A percentile compares a stretch with the other conserved stretches of the same genome.
These are phyloP conservation scores for Hyperoodon ampullatus DNA, from an alignment of 2,113 vertebrate genomes.

Conservation along the genomic window DNA sequence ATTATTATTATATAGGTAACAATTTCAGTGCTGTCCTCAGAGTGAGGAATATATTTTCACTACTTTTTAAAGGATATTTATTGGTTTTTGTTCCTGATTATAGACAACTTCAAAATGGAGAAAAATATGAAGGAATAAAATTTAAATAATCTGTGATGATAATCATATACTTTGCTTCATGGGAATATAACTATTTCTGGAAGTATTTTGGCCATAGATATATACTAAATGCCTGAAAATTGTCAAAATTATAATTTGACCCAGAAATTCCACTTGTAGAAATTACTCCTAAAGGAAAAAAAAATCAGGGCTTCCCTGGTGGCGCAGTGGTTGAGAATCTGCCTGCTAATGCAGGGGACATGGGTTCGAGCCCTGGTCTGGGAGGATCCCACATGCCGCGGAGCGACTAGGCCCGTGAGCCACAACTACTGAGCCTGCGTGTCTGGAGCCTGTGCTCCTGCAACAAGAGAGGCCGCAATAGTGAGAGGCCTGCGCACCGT, in stretches of 20 bases:
- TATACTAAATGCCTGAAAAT: neutral
- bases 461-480: too few species aligned
- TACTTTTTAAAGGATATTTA: neutral
- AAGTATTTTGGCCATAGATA: neutral
- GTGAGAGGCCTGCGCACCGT: too few species aligned
- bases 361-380: too few species aligned
- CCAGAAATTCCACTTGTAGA: neutral
- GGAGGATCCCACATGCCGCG: too few species aligned
- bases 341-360: too few species aligned
- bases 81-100: neutral
- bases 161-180: neutral
- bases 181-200: neutral
- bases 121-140: neutral
- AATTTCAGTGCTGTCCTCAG: neutral
- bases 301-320: too few species aligned
- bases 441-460: too few species aligned
- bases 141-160: neutral
- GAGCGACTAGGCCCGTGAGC: too few species aligned
- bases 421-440: too few species aligned
- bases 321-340: too few species aligned
- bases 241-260: neutral
- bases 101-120: neutral
- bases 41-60: neutral
- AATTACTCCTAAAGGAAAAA: neutral
- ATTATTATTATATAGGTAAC: neutral